These are phyloP conservation scores for Acheta domesticus DNA, from an alignment of 2,888 invertebrate species.

Conservation along the genomic window DNA sequence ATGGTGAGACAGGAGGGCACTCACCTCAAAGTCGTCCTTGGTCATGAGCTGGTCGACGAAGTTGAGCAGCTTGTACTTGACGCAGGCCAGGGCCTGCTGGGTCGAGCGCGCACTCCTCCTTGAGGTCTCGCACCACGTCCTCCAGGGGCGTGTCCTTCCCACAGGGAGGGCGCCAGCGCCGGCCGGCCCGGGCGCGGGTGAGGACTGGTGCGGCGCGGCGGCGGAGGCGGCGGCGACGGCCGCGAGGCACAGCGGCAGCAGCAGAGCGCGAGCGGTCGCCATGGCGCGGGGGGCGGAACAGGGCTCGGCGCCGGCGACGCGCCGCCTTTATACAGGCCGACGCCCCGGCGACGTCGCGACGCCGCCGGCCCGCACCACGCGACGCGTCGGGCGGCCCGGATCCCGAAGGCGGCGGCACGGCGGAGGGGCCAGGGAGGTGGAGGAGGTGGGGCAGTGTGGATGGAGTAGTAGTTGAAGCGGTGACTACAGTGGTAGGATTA, in stretches of 20 bases:
- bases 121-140: constrained; percentile 67
- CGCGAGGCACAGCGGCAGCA: constrained; percentile 19
- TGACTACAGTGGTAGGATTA: too few relatives aligned
- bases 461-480: too few relatives aligned
- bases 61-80: constrained; percentile 82
- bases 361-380: too few relatives aligned
- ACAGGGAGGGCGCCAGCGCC: constrained; percentile 50
- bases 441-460: too few relatives aligned
- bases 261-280: not conserved
- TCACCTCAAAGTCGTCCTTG: constrained; percentile 73
- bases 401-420: too few relatives aligned
- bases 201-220: constrained; percentile 24
- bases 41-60: constrained; percentile 80
- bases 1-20: not conserved
- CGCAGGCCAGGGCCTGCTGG: constrained; percentile 80
- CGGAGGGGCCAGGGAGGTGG: too few relatives aligned
- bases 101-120: constrained; percentile 71
- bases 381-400: too few relatives aligned
- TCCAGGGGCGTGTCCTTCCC: constrained; percentile 65
- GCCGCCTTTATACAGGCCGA: too few relatives aligned
- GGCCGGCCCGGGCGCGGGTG: constrained; percentile 41
- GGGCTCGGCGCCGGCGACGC: too few relatives aligned
- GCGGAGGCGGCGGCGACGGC: not conserved
- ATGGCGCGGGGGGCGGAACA: constrained; percentile 19
- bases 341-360: too few relatives aligned